Evolutionary conservation across 1,140 invertebrate genomes (phyloP).

Genomic region (honey bee (Apis mellifera)): DNA sequence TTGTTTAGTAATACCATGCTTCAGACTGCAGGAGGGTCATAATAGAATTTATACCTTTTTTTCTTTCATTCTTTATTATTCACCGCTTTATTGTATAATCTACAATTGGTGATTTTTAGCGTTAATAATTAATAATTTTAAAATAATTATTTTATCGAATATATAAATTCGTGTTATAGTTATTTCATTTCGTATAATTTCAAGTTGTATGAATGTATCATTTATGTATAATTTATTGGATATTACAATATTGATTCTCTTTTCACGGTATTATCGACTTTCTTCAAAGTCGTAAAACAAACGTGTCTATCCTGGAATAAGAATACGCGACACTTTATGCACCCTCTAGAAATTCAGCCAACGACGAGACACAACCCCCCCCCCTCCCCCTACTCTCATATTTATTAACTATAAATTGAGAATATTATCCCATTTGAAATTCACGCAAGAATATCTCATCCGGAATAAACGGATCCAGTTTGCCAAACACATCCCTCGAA

Average conservation of each 20-base stretch:
- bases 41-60: conserved; percentile 41
- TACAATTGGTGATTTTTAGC: too few species aligned
- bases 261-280: conserved; percentile 9
- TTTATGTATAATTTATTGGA: not conserved
- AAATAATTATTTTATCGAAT: too few species aligned
- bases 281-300: not conserved
- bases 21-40: conserved; percentile 24
- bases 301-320: conserved; percentile 15
- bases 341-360: conserved; percentile 27
- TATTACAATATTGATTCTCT: not conserved
- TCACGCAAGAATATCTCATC: conserved; percentile 30
- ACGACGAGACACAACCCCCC: too few species aligned
- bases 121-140: too few species aligned
- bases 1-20: conserved; percentile 44
- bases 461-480: conserved; percentile 24
- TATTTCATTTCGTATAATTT: too few species aligned
- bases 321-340: conserved; percentile 25
- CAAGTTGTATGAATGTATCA: too few species aligned
- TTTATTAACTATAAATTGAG: conserved; percentile 54
- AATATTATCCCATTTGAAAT: conserved; percentile 44
- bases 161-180: too few species aligned
- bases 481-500: conserved; percentile 1
- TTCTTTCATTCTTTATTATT: not conserved
- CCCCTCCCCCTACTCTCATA: not conserved
- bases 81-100: not conserved